These are phyloP conservation scores for Eristalis arbustorum DNA, from an alignment of 2,888 invertebrate genomes.

Conservation along the genomic window DNA sequence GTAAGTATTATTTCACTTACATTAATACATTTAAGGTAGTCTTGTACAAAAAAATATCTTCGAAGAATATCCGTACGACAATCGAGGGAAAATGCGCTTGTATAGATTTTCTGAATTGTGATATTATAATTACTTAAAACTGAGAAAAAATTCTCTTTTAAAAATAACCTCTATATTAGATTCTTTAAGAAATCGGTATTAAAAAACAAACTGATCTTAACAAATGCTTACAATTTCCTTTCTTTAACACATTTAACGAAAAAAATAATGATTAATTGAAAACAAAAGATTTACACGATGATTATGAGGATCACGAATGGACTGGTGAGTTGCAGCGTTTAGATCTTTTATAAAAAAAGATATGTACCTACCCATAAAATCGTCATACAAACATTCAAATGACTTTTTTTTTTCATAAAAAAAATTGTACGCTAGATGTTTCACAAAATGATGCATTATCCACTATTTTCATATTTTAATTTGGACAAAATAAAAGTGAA, in stretches of 20 bases:
- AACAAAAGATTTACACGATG: constrained; percentile 78
- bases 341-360: constrained; percentile 37
- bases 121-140: not conserved
- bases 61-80: no score
- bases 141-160: not conserved
- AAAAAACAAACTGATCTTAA: constrained; percentile 44
- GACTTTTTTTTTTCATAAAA: not conserved
- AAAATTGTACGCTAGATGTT: not conserved
- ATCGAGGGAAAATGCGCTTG: no score
- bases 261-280: constrained; percentile 45
- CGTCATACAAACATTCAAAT: not conserved
- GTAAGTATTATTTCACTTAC: constrained; percentile 81
- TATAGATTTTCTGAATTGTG: no score
- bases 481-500: not conserved
- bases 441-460: constrained; percentile 5
- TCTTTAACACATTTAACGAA: constrained; percentile 40
- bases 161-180: not conserved
- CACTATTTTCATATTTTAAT: constrained; percentile 6
- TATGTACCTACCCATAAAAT: constrained; percentile 1
- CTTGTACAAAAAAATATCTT: no score
- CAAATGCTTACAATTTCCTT: constrained; percentile 41
- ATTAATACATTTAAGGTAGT: not conserved
- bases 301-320: constrained; percentile 79
- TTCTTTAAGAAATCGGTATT: not conserved
- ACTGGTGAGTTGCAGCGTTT: constrained; percentile 77